Evolutionary conservation across 2,888 invertebrate genomes (phyloP), one percentile per base, ranked within the genome.

Genomic region (Amorpha juglandis): DNA sequence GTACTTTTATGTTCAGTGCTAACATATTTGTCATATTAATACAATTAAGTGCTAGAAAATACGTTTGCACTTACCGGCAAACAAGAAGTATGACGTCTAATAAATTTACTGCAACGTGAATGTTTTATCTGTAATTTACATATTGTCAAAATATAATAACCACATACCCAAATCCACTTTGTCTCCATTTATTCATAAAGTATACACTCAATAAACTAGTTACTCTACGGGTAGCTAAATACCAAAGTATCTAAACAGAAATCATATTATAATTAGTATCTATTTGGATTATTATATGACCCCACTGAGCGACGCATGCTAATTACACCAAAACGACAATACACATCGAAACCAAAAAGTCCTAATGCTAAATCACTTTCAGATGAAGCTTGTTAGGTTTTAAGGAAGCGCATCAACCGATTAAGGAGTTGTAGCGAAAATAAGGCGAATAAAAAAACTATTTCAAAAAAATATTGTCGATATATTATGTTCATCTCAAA

Each of bases 81-180:
- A 86, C 88, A 88, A 76, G 86, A 77, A 66, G 87, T 78, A 80
- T 87, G 86, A 69, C 87, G 83, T 80, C 87, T 90, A 86, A 91
- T 72, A 80, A 86, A 88, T 84, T 84, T 90, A 89, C 92, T 79
- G 92, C 92, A 92, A 90, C 86, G 70, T 84, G 91, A 88, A 82
- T 82, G 76, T 79, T 86, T 88, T 78, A 92, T 92, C 92, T 92
- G 92, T 71, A 91, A 91, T 84, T 78, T 86, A 83, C 74, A 67
- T 62, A 50, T 63, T 63, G 63, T 66, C 63, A 63, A 63, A 66
- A 55, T 63, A 64, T n/a, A 63, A 65, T 62, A 47, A 63, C 16
- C 63, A 70, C 63, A 52, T 63, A 71, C 64, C 48, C 47, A 69
- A 67, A 67, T 3, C 8, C 14, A 27, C n/a, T n/a, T n/a, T 55